Conservation (phyloP, 2,113 vertebrate species). For the Phocoena phocoena region DNA sequence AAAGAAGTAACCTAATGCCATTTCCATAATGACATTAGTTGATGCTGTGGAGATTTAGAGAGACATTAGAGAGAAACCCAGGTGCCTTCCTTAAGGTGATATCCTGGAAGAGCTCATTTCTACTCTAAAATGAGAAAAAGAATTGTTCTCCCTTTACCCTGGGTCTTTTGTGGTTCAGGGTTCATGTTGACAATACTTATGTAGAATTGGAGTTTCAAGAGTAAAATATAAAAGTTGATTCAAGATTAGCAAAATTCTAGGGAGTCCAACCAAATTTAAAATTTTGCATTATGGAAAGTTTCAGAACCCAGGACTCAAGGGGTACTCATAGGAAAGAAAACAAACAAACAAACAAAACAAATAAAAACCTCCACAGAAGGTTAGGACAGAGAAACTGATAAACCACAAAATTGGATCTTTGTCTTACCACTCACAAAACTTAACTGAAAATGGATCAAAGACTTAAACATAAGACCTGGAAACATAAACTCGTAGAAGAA, state of each 20-base stretch:
- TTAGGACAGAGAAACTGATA: neutral
- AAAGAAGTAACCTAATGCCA: neutral
- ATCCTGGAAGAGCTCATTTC: neutral
- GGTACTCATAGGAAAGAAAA: neutral
- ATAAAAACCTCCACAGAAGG: neutral
- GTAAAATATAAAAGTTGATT: neutral
- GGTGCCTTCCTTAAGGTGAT: neutral
- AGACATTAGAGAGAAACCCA: neutral
- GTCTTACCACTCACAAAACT: neutral
- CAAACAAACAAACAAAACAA: neutral
- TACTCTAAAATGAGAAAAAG: neutral
- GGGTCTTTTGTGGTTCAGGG: neutral
- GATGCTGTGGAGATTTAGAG: neutral
- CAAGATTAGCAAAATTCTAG: neutral
- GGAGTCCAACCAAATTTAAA: neutral
- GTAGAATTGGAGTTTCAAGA: neutral
- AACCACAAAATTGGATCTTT: neutral
- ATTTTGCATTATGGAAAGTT: neutral
- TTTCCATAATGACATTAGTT: neutral
- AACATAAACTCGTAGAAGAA: neutral
- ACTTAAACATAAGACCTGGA: neutral
- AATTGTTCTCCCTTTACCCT: neutral
- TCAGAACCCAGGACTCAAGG: neutral
- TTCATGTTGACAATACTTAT: neutral
- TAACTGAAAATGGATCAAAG: neutral